Evolutionary conservation across 1,140 invertebrate genomes (phyloP), one percentile per base, ranked within the genome.

Genomic region (Polyergus mexicanus): DNA sequence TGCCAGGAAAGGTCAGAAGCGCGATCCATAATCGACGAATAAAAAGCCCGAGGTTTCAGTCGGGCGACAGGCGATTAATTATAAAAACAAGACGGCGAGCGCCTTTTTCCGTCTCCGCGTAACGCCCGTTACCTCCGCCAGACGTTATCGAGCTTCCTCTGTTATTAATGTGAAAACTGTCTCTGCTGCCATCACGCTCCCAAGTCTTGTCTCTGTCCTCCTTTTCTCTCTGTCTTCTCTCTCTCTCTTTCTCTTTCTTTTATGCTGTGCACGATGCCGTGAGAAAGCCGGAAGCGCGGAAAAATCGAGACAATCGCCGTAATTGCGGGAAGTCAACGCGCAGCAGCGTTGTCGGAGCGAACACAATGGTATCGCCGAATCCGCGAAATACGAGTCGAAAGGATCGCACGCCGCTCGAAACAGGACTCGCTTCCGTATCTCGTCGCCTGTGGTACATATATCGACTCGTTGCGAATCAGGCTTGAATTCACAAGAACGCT

Each of bases 241-340:
- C 41, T 77, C 28, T 44, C 32, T 32, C 41, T 51, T 22, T 68
- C 69, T 58, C 35, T 35, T 10, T 41, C 7, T 11, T 38, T n/a
- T 35, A 25, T 5, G 28, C n/a, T 25, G 28, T 13, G 51, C 22
- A n/a, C 66, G 35, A 19, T 58, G 47, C 13, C 84, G 88, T 87
- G 88, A 84, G 88, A 90, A 89, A 84, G 78, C 44, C 81, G 63
- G 75, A 76, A 76, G 74, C 32, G 51, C 60, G 84, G 88, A 90
- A 90, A 90, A 90, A 89, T 89, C 89, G 88, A 89, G 76, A 90
- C 89, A 90, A 90, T 89, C 89, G 86, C 58, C 81, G 86, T 90
- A 90, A 90, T 90, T 90, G 81, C 85, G 80, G 89, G 88, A 87
- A 90, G 88, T 76, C 86, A 72, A 85, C 85, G 62, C 63, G 69